Evolutionary conservation across 2,888 invertebrate species (phyloP), one percentile per base, ranked within the genome.

Genomic region (Netelia melanura): DNA sequence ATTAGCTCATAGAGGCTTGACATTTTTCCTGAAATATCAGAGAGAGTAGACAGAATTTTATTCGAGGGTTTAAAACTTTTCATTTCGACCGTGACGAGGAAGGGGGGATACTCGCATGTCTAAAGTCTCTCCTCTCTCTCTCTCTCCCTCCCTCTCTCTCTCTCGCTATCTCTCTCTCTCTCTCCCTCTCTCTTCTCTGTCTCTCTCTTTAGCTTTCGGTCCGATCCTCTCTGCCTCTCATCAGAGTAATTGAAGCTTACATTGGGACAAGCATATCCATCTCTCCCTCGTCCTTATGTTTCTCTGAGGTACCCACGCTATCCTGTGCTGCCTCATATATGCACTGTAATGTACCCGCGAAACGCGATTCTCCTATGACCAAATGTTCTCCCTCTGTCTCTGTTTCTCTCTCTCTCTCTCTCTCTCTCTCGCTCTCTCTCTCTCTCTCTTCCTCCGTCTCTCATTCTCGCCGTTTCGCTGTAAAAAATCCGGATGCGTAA

Each of bases 401-500:
- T 30, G 5, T 5, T 5, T 30, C 30, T 30, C 0, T 30, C 5
- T 30, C 5, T 30, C 30, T 30, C 25, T 25, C 25, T 25, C 25
- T 25, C 25, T 30, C 5, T 30, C 30, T 30, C 30, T 30, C 30
- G 3, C 30, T 30, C 3, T 30, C 30, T 3, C 5, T 30, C 30
- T 30, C 30, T 30, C 30, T 30, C 30, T 30, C 3, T 30, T 5
- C 0, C 5, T 5, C 30, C 30, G 3, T 30, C 30, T 30, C 30
- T 30, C 58, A 43, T 38, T 56, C 48, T 74, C 44, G 70, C 74
- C 38, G 48, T 62, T 79, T 70, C 44, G 38, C 78, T 44, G 62
- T 21, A 52, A 85, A 85, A 85, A 78, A 70, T 75, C 81, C 81
- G 84, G 84, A 85, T 81, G 81, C 70, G 84, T 81, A 70, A 58